phyloP scores from a whole-genome alignment of 2,113 vertebrate species.

The Oreotragus oreotragus region DNA sequence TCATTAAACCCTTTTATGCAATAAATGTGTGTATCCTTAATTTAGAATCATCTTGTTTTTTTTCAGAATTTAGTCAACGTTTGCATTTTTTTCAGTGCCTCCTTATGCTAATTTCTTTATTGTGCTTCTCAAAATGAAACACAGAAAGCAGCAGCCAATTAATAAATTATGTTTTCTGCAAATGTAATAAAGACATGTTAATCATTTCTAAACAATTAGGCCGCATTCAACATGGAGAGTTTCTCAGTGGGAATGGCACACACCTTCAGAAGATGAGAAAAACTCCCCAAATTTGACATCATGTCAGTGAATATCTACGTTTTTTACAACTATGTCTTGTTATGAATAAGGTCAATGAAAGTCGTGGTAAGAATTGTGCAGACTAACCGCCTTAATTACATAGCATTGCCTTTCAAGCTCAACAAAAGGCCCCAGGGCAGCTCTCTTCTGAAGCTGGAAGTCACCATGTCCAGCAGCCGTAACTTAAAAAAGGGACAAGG shows the following conservation, averaged over 20 bases:
- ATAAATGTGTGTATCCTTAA: neutral
- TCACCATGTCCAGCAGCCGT: neutral
- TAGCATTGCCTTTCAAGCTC: neutral
- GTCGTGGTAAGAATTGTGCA: neutral
- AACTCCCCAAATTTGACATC: neutral
- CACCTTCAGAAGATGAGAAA: neutral
- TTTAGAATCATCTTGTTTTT: constrained; percentile 7
- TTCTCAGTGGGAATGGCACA: neutral
- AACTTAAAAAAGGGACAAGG: neutral
- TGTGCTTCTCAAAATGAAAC: constrained; percentile 40
- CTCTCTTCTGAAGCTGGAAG: neutral
- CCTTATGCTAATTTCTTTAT: constrained; percentile 50
- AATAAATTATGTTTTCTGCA: constrained; percentile 58
- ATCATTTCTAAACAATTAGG: constrained; percentile 48
- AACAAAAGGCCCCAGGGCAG: neutral
- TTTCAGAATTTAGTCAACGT: constrained; percentile 34
- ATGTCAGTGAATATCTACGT: neutral
- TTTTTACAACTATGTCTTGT: neutral
- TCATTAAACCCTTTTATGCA: neutral
- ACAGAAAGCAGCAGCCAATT: constrained; percentile 45
- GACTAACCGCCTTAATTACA: neutral
- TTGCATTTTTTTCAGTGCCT: neutral
- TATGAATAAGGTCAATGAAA: neutral
- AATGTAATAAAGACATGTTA: constrained; percentile 45
- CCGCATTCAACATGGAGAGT: neutral